These are phyloP conservation scores for Probaryconus sp. DNA, from an alignment of 1,140 invertebrate species.

Conservation along the genomic window DNA sequence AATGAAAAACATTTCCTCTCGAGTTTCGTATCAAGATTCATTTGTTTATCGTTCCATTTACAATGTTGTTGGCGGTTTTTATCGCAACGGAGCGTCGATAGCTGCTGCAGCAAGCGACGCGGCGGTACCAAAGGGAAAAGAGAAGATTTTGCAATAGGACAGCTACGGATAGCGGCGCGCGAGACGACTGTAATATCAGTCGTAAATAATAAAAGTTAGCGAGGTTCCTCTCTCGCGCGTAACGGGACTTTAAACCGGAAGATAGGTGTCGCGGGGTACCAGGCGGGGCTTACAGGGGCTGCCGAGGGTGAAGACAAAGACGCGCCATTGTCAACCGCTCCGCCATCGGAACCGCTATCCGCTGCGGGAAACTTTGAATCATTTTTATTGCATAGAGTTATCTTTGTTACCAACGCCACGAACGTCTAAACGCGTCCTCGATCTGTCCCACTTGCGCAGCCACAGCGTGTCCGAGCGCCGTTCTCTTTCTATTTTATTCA, in stretches of 20 bases:
- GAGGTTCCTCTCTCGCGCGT: constrained; percentile 74
- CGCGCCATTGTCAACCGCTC: constrained; percentile 78
- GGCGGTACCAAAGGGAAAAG: constrained; percentile 32
- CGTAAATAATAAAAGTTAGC: constrained; percentile 80
- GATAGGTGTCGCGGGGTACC: constrained; percentile 78
- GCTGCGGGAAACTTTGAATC: constrained; percentile 80
- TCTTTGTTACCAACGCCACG: constrained; percentile 78
- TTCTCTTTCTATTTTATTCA: constrained; percentile 59
- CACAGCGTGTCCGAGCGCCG: constrained; percentile 17
- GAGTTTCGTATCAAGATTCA: no score
- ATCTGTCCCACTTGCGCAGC: constrained; percentile 52
- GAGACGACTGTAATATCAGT: constrained; percentile 77
- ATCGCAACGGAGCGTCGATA: constrained; percentile 49
- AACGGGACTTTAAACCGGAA: constrained; percentile 78
- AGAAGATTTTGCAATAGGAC: constrained; percentile 59
- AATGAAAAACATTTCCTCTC: no score
- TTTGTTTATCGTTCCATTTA: constrained; percentile 26
- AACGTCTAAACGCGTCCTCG: constrained; percentile 75
- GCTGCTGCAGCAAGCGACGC: constrained; percentile 39
- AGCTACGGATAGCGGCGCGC: constrained; percentile 54
- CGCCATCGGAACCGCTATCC: constrained; percentile 79
- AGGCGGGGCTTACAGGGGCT: constrained; percentile 63
- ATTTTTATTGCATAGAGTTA: constrained; percentile 80
- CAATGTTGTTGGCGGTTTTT: constrained; percentile 21
- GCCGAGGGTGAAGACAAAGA: constrained; percentile 77